Evolutionary conservation across 1,140 invertebrate species (phyloP), one percentile per base, ranked within the genome.

Genomic region (Venustaconcha ellipsiformis): DNA sequence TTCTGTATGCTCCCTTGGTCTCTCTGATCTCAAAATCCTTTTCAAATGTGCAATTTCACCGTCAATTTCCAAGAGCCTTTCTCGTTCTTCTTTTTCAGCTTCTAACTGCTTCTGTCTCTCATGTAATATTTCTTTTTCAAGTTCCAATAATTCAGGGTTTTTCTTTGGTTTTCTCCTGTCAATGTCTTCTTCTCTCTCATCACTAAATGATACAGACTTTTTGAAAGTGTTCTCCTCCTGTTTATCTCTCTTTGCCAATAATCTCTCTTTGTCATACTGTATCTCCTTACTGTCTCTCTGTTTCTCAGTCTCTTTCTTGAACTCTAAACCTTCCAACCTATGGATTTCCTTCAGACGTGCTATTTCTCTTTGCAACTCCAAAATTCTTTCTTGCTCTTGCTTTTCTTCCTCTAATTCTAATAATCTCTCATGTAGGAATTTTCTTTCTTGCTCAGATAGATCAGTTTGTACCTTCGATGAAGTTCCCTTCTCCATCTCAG

Each of bases 171-270:
- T 48, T 48, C 37, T 48, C 37, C 37, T 48, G 0, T 48, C 37
- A 6, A 48, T 48, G 37, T 67, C 76, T 60, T 56, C 26, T 37
- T 75, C 72, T 2, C 72, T 57, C 48, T 80, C 79, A 58, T 86
- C 82, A 18, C 65, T 62, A 66, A 86, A 85, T 20, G 76, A 71
- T 4, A 85, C 85, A 59, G 83, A 82, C 69, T 84, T 87, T 60
- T 82, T 85, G 14, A 86, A 67, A 20, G 68, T 62, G 71, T 86
- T 87, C 23, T 83, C 83, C 18, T 82, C 82, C 65, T 82, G 82
- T 71, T 82, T 82, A 26, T 84, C 79, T 55, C 84, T 72, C 72
- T 74, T 79, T 30, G 63, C 81, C 74, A 88, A 67, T 57, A 86
- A 70, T 26, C 79, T 75, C 60, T 73, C 76, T 56, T 63, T 77